phyloP scores from a whole-genome alignment of 2,797 vertebrate species.

The Rhinichthys osculus region DNA sequence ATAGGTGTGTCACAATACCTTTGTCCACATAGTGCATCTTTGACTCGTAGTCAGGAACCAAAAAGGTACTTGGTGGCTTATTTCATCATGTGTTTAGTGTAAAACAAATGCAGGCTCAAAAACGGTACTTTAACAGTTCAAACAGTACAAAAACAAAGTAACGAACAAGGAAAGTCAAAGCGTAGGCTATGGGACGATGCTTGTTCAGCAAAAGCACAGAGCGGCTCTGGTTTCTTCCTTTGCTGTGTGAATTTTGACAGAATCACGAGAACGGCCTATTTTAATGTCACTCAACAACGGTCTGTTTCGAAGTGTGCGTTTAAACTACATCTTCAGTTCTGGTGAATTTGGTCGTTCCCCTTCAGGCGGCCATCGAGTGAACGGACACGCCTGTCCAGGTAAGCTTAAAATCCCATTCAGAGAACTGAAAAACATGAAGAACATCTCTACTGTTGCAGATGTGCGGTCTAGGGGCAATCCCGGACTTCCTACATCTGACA shows the following conservation, averaged over 20 bases:
- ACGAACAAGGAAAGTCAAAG: not conserved
- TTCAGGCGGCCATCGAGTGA: not conserved
- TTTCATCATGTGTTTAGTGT: not conserved
- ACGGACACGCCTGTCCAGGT: not conserved
- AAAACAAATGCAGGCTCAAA: not conserved
- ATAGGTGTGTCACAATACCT: not conserved
- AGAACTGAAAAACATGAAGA: not conserved
- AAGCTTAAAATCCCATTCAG: not conserved
- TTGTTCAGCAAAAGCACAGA: not conserved
- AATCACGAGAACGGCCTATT: too few species aligned
- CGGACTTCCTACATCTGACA: not conserved
- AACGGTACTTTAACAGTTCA: not conserved
- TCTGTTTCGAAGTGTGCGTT: too few species aligned
- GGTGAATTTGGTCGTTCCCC: not conserved
- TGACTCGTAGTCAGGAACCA: not conserved
- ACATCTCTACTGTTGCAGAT: not conserved
- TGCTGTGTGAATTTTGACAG: too few species aligned
- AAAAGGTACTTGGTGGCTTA: not conserved
- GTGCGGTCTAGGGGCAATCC: not conserved
- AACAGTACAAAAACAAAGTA: too few species aligned
- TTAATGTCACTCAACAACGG: not conserved
- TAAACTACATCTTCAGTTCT: not conserved
- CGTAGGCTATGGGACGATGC: too few species aligned
- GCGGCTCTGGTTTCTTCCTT: too few species aligned
- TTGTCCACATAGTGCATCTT: not conserved